Conservation (phyloP, 2,797 vertebrate species). For the Sciaenops ocellatus region DNA sequence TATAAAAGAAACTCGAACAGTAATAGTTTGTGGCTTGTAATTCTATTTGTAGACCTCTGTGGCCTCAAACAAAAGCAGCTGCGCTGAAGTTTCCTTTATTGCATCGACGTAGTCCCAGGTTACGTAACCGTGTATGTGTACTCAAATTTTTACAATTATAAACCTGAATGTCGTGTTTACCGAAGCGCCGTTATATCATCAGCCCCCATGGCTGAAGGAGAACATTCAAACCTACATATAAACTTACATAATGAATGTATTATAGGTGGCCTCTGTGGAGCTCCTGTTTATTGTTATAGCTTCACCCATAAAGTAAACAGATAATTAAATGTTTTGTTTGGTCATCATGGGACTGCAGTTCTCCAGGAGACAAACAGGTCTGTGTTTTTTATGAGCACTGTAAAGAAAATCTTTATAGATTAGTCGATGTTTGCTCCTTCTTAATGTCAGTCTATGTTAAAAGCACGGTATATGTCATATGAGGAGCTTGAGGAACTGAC, state of each 20-base stretch:
- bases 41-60: not conserved
- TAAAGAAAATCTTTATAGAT: constrained; percentile 13
- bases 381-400: constrained; percentile 6
- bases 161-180: constrained; percentile 67
- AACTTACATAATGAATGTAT: constrained; percentile 60
- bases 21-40: not conserved
- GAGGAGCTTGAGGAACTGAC: not conserved
- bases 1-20: not conserved
- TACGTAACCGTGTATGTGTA: constrained; percentile 51
- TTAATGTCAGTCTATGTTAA: not conserved
- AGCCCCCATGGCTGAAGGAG: constrained; percentile 24
- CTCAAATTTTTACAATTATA: constrained; percentile 41
- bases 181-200: constrained; percentile 42
- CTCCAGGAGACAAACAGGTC: constrained; percentile 23
- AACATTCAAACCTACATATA: constrained; percentile 50
- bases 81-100: constrained; percentile 23
- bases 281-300: constrained; percentile 32
- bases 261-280: constrained; percentile 14
- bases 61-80: constrained; percentile 6
- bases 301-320: constrained; percentile 39
- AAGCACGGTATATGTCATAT: not conserved
- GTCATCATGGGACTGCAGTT: not conserved
- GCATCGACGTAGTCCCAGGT: constrained; percentile 2
- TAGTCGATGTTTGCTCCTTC: not conserved
- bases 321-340: constrained; percentile 60